Base-by-base conservation (phyloP, 1,140 invertebrate genomes). In the Aleiodes sp. region DNA sequence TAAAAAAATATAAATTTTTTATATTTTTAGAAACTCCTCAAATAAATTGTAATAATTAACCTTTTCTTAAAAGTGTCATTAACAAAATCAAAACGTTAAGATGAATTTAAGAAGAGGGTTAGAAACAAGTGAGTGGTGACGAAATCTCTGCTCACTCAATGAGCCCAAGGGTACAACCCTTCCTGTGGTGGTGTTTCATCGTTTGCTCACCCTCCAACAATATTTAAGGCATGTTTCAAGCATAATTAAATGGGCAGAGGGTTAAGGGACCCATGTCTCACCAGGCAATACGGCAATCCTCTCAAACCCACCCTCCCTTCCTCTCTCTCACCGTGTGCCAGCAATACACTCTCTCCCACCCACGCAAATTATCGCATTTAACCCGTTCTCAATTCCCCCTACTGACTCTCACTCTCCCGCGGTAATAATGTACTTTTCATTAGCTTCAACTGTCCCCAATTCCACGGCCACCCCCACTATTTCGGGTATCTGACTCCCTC, bases 191-290 rank as follows among this genome's bases (percentile, higher is more conserved):
- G 52, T 16, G 52, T 31, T 69, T 66, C 63, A 72, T 69, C 63
- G 68, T 63, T 62, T 35, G 57, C 67, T 60, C 71, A 62, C 71
- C 71, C 71, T 73, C 43, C 46, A 57, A 70, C 63, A 70, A 74
- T 74, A 74, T 74, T 74, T 74, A 74, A 74, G 70, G 70, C 66
- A 74, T 74, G 73, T 74, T 74, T 74, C 70, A 74, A 71, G 69
- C 43, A 63, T 74, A 74, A 74, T 74, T 74, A 74, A 74, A 74
- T 71, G 67, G 46, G 63, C 63, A 70, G 67, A 74, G 70, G 73
- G 70, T 71, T 52, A 52, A 52, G 46, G n/a, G 46, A 52, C 46
- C 19, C 41, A n/a, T 52, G 46, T 52, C 46, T 52, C 63, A 31
- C n/a, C 21, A 24, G 21, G 46, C 46, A 52, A 57, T 52, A 52